Base-by-base conservation (phyloP, 1,140 invertebrate species). In the Hesperophylax magnus region DNA sequence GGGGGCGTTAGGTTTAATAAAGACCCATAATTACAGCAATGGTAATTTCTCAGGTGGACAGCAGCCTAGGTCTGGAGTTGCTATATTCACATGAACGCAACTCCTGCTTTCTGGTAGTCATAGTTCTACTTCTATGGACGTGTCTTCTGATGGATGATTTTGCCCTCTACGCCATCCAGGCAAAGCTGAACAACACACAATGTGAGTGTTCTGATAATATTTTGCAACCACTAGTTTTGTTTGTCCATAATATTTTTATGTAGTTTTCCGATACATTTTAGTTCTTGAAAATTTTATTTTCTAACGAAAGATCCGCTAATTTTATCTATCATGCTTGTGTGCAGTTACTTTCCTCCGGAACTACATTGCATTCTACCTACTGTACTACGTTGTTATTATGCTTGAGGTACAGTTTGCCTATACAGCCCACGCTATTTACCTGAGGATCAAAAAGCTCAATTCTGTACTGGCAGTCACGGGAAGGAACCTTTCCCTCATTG, bases 341-440 rank as follows among this genome's bases (percentile, higher is more conserved):
- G 17, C 82, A 90, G 89, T 87, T 87, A 86, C 87, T 8, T 82
- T 89, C 5, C 85, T 89, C 9, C 85, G 85, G 1, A 90, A 89
- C 84, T 90, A 89, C 85, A 81, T 88, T 0, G 87, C 87, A 0
- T 89, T 89, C 85, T 90, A 90, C 75, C 74, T 89, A 2, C 86
- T 89, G 22, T 89, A 88, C 86, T 89, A 87, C 81, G 85, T 89
- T 52, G 88, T 88, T n/a, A 85, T 89, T 81, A 87, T 90, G 47
- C 82, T 90, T 80, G 89, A 90, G 81, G 84, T 90, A 2, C 89
- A 90, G 84, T 90, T 90, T 69, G 89, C 89, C 6, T 89, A 89
- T 84, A 90, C 88, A 0, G 89, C 89, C 11, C 83, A 89, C 20
- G 88, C 88, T 0, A 86, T 90, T 24, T 86, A 86, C 7, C 86